A percentile compares a stretch with the other conserved stretches of the same genome.
Evolutionary conservation across 1,140 invertebrate species (phyloP).

Genomic region (Drosophila bocki): DNA sequence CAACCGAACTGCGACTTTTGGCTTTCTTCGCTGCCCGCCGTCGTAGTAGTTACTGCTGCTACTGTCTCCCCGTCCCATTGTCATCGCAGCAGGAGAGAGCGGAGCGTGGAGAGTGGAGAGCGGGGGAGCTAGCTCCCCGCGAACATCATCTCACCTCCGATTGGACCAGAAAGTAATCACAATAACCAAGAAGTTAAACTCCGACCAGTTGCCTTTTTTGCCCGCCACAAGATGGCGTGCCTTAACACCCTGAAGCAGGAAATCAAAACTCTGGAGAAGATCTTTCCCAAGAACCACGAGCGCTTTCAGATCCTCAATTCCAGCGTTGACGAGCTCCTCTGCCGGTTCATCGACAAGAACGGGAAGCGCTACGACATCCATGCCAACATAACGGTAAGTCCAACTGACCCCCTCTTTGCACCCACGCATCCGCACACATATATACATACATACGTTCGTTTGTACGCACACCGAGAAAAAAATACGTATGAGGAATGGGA

Average conservation of each 20-base stretch:
- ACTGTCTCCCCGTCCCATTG: constrained; percentile 13
- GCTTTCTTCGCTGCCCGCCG: constrained; percentile 28
- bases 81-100: constrained; percentile 11
- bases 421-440: constrained; percentile 1
- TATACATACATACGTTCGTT: background rate
- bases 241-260: constrained; percentile 98
- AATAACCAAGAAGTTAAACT: constrained; percentile 24
- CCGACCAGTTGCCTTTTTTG: constrained; percentile 64
- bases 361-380: constrained; percentile 98
- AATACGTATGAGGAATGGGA: background rate
- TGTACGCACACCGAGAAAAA: background rate
- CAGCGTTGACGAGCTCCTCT: constrained; percentile 98
- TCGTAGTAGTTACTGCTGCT: constrained; percentile 10
- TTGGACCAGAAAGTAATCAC: constrained; percentile 36
- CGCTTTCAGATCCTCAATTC: constrained; percentile 98
- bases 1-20: constrained; percentile 22
- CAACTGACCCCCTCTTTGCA: background rate
- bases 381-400: constrained; percentile 98
- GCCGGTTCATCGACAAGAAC: constrained; percentile 97
- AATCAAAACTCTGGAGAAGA: constrained; percentile 97
- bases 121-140: constrained; percentile 23
- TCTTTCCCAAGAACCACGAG: constrained; percentile 98
- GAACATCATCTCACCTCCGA: constrained; percentile 13
- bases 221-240: constrained; percentile 93
- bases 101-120: constrained; percentile 15